Evolutionary conservation across 2,888 invertebrate genomes (phyloP).

Genomic region (Ochropleura plecta): DNA sequence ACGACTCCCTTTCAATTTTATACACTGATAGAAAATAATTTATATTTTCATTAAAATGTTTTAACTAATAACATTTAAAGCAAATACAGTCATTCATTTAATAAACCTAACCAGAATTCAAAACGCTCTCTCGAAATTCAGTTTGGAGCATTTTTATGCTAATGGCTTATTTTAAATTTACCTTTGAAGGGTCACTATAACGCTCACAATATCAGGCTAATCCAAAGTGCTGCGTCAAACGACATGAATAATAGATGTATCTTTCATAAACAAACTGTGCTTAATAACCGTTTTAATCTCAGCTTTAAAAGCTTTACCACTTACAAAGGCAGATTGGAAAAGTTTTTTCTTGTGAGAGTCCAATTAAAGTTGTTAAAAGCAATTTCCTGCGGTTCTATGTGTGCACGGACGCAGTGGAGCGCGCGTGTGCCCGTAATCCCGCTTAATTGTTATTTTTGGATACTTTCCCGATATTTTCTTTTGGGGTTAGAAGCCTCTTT

Average conservation of each 20-base stretch:
- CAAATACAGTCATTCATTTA: neutral
- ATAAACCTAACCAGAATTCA: neutral
- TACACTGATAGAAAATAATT: too few species aligned
- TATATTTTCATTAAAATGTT: too few species aligned
- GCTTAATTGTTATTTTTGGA: slow-evolving; percentile 67
- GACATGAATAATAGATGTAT: slow-evolving; percentile 66
- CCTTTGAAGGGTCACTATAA: slow-evolving; percentile 38
- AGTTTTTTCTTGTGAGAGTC: slow-evolving; percentile 87
- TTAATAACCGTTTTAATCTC: slow-evolving; percentile 83
- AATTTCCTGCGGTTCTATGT: slow-evolving; percentile 82
- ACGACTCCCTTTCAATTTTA: too few species aligned
- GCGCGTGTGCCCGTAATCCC: slow-evolving; percentile 59
- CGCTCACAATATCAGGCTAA: slow-evolving; percentile 40
- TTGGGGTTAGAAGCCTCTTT: slow-evolving; percentile 18
- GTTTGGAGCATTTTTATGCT: slow-evolving; percentile 21
- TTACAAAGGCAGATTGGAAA: slow-evolving; percentile 89
- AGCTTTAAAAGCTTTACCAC: slow-evolving; percentile 80
- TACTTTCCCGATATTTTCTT: slow-evolving; percentile 60
- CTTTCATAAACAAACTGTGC: slow-evolving; percentile 73
- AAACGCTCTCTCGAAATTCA: slow-evolving; percentile 7
- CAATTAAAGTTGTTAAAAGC: slow-evolving; percentile 89
- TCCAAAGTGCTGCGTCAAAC: slow-evolving; percentile 52
- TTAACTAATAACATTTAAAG: too few species aligned
- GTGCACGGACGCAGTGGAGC: slow-evolving; percentile 73
- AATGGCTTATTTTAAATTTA: slow-evolving; percentile 32